phyloP scores from a whole-genome alignment of 2,113 vertebrate species.

The Leptocoma aspasia region DNA sequence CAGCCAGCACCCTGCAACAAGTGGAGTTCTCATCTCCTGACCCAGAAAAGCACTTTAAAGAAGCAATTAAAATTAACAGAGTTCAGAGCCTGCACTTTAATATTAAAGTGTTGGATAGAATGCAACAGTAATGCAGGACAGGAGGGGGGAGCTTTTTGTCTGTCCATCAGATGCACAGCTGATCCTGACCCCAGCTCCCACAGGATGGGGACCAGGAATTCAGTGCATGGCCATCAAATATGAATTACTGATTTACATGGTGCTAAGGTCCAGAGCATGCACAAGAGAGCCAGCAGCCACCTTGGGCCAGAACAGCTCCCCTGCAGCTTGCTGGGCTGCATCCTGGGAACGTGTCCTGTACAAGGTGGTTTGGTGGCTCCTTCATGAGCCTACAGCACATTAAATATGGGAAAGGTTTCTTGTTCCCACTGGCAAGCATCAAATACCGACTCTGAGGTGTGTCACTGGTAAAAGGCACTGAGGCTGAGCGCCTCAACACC shows the following conservation, averaged over 20 bases:
- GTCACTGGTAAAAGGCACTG: fast-evolving
- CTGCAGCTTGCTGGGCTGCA: neutral
- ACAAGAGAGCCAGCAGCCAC: neutral
- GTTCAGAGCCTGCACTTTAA: neutral
- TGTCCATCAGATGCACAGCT: neutral
- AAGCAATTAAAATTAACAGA: neutral
- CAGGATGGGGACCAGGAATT: neutral
- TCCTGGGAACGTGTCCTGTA: neutral
- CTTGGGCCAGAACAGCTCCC: neutral
- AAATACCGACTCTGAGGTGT: neutral
- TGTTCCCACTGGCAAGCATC: neutral
- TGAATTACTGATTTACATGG: neutral
- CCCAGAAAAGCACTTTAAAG: neutral
- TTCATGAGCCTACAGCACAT: neutral
- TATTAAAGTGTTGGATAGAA: neutral
- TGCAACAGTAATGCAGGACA: neutral
- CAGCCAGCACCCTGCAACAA: neutral
- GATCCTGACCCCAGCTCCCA: neutral
- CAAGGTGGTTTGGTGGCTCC: neutral
- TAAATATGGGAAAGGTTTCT: neutral
- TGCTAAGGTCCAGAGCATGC: neutral
- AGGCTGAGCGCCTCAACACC: neutral
- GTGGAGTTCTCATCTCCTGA: neutral
- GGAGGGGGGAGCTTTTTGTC: fast-evolving
- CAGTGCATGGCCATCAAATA: neutral